phyloP scores from a whole-genome alignment of 2,113 vertebrate species.

The Holacanthus passer region DNA sequence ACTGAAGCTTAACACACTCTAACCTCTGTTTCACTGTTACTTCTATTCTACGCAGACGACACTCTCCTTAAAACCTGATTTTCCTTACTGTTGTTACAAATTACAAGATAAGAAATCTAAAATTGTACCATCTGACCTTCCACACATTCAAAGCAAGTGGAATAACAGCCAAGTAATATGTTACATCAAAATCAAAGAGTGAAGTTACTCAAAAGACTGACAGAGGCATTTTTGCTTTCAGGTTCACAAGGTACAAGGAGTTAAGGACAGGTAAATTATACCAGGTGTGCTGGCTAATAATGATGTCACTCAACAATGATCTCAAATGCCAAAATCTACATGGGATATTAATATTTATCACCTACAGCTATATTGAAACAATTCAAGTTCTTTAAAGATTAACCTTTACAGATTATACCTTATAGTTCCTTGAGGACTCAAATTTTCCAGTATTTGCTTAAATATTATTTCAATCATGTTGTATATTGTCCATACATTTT shows the following conservation, averaged over 20 bases:
- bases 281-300: neutral
- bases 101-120: neutral
- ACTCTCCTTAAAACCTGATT: constrained; percentile 2
- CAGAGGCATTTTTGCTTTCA: neutral
- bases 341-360: neutral
- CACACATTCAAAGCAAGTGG: neutral
- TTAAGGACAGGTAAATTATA: neutral
- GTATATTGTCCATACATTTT: neutral
- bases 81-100: neutral
- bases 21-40: neutral
- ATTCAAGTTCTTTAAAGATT: neutral
- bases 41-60: constrained; percentile 39
- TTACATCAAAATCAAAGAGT: neutral
- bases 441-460: neutral
- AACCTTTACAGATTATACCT: neutral
- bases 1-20: neutral
- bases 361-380: neutral
- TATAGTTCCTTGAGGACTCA: neutral
- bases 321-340: neutral
- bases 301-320: neutral
- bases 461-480: neutral
- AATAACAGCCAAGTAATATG: neutral
- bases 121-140: neutral
- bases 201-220: neutral
- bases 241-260: neutral